Evolutionary conservation across 2,113 vertebrate species (phyloP).

Genomic region (Lepus americanus): DNA sequence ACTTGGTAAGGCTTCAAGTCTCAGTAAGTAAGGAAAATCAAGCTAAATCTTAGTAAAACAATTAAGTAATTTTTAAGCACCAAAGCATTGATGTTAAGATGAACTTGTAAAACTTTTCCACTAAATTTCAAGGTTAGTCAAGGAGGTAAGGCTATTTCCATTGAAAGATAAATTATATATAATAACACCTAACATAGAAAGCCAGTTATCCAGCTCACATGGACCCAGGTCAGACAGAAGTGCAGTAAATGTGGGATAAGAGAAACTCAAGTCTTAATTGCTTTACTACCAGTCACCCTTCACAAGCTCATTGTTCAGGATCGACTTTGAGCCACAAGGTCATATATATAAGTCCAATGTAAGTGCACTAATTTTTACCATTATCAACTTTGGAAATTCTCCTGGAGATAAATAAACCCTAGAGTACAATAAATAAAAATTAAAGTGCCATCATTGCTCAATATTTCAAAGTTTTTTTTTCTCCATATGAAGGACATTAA

Average conservation of each 20-base stretch:
- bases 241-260: neutral
- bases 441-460: neutral
- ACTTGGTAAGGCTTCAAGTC: constrained; percentile 25
- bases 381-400: neutral
- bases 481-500: neutral
- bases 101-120: constrained; percentile 3
- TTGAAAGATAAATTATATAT: neutral
- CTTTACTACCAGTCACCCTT: neutral
- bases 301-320: neutral
- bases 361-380: neutral
- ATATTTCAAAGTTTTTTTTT: neutral
- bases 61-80: constrained; percentile 38
- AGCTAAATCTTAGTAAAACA: constrained; percentile 20
- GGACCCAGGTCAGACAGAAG: neutral
- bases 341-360: neutral
- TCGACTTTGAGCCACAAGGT: neutral
- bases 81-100: constrained; percentile 1
- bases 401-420: neutral
- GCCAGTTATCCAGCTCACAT: neutral
- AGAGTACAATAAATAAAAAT: neutral
- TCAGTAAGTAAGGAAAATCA: constrained; percentile 27
- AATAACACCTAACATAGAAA: neutral
- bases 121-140: neutral
- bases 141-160: neutral
- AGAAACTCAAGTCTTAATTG: neutral